Conservation (phyloP, 2,113 vertebrate species). For the Hemiprocne comata region DNA sequence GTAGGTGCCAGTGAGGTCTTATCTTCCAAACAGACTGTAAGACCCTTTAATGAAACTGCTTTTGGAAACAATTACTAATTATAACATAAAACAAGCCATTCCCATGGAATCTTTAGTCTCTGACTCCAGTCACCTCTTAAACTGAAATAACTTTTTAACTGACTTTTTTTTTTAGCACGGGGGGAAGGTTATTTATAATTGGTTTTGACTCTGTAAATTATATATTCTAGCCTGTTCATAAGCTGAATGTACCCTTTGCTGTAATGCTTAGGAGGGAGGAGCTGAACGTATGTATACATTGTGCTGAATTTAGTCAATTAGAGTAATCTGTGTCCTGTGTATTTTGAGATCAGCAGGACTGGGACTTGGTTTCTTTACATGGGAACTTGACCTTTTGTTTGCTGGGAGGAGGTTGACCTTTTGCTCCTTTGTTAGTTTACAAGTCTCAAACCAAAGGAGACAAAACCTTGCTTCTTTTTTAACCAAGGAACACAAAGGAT, state of each 20-base stretch:
- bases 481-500: slow-evolving; percentile 30
- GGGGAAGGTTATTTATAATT: background rate
- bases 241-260: background rate
- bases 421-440: slow-evolving; percentile 64
- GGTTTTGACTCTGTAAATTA: background rate
- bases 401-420: slow-evolving; percentile 70
- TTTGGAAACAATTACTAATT: slow-evolving; percentile 31
- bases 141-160: slow-evolving; percentile 19
- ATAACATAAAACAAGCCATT: background rate
- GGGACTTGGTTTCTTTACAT: slow-evolving; percentile 74
- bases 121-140: background rate
- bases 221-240: background rate
- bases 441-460: slow-evolving; percentile 12
- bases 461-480: slow-evolving; percentile 40
- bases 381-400: slow-evolving; percentile 78
- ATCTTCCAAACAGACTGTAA: background rate
- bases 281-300: background rate
- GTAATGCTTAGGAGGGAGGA: background rate
- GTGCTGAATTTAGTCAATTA: background rate
- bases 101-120: slow-evolving; percentile 4
- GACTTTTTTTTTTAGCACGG: background rate
- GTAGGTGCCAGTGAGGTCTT: background rate
- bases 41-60: background rate
- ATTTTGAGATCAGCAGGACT: slow-evolving; percentile 61
- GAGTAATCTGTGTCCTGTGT: slow-evolving; percentile 39